Percentiles rank a stretch among this genome's conserved stretches.
These are phyloP conservation scores for Calonectris borealis DNA, from an alignment of 2,113 vertebrate species.

Conservation along the genomic window DNA sequence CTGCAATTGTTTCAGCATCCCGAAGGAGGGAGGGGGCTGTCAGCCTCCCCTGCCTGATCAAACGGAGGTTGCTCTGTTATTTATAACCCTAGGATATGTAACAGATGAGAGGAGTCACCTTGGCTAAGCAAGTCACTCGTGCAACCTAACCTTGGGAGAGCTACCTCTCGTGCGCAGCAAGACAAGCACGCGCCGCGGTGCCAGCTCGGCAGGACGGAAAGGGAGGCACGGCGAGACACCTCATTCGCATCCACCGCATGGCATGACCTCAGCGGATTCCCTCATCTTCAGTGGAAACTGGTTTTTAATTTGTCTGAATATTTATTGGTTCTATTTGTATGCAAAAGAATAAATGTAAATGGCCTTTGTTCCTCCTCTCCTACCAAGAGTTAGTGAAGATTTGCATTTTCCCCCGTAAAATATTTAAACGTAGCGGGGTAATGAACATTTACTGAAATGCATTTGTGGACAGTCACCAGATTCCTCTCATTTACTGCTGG, in stretches of 20 bases:
- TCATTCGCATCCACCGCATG: background rate
- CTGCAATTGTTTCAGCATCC: background rate
- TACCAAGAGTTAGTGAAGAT: background rate
- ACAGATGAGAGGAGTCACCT: constrained; percentile 62
- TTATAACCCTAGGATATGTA: constrained; percentile 42
- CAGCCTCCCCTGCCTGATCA: background rate
- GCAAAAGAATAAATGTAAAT: background rate
- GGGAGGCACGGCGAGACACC: accelerated
- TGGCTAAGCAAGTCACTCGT: constrained; percentile 21
- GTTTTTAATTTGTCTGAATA: background rate
- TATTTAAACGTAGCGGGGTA: background rate
- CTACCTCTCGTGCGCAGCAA: background rate
- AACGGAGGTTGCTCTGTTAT: constrained; percentile 22
- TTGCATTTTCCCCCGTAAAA: background rate
- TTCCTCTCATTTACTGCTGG: background rate
- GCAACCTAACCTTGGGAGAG: constrained; percentile 33
- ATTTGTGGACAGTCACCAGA: background rate
- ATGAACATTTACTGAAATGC: background rate
- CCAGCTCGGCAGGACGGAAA: background rate
- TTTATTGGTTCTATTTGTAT: background rate
- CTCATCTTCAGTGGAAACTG: background rate
- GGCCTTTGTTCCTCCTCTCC: background rate
- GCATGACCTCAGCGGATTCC: background rate
- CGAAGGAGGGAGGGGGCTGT: background rate
- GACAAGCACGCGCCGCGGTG: background rate